Evolutionary conservation across 2,797 vertebrate species (phyloP).

Genomic region (Cirrhinus mrigala): DNA sequence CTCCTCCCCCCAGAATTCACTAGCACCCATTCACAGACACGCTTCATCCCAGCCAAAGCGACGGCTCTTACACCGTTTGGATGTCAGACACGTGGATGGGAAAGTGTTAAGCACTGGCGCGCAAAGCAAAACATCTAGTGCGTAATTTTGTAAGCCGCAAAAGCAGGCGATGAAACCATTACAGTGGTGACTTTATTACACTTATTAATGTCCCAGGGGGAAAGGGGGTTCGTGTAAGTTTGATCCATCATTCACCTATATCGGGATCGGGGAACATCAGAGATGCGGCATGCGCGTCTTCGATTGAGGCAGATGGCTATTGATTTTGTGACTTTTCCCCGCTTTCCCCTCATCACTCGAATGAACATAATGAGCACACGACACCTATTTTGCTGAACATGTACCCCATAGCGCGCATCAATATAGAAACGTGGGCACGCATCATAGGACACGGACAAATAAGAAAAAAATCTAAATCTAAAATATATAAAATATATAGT

Average conservation of each 20-base stretch:
- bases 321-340: conserved; percentile 55
- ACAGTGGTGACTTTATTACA: conserved; percentile 16
- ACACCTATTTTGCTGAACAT: conserved; percentile 45
- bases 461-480: background rate
- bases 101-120: conserved; percentile 32
- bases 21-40: conserved; percentile 57
- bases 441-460: background rate
- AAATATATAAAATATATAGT: no score
- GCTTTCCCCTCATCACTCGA: conserved; percentile 35
- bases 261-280: conserved; percentile 32
- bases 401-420: conserved; percentile 15
- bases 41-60: conserved; percentile 52
- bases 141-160: conserved; percentile 14
- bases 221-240: conserved; percentile 6
- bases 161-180: conserved; percentile 9
- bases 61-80: conserved; percentile 52
- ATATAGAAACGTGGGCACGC: background rate
- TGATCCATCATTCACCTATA: conserved; percentile 35
- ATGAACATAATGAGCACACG: conserved; percentile 42
- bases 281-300: conserved; percentile 64
- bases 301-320: conserved; percentile 73
- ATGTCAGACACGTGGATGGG: conserved; percentile 59
- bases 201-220: background rate
- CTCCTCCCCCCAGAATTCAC: conserved; percentile 36
- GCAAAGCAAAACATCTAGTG: background rate